Evolutionary conservation across 64 coral and sea anemone species (phyloP).

Genomic region (Pocillopora damicornis): DNA sequence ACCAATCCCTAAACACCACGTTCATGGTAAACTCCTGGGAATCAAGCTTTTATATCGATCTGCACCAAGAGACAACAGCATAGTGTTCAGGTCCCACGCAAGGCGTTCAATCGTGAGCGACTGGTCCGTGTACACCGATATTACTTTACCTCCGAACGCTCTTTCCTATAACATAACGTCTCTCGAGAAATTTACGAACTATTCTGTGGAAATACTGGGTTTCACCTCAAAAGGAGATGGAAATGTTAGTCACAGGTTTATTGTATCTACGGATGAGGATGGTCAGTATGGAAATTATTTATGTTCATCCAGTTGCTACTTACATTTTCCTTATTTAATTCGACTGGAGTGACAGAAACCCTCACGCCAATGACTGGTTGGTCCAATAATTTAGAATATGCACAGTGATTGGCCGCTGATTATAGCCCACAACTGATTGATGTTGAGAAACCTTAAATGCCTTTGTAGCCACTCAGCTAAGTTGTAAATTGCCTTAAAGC

Average conservation of each 20-base stretch:
- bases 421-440: too few relatives aligned
- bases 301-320: background rate
- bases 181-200: constrained; percentile 61
- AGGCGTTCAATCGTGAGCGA: background rate
- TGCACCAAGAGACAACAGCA: background rate
- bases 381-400: too few relatives aligned
- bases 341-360: too few relatives aligned
- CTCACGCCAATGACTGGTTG: too few relatives aligned
- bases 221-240: constrained; percentile 76
- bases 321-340: too few relatives aligned
- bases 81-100: constrained; percentile 16
- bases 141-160: constrained; percentile 30
- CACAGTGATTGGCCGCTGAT: too few relatives aligned
- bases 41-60: constrained; percentile 55
- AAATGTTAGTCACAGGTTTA: constrained; percentile 4
- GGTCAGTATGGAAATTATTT: constrained; percentile 25
- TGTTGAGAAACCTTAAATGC: too few relatives aligned
- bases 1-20: constrained; percentile 57
- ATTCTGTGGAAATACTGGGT: constrained; percentile 58
- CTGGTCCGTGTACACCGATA: constrained; percentile 9
- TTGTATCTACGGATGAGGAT: constrained; percentile 64
- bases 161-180: constrained; percentile 27
- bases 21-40: constrained; percentile 63
- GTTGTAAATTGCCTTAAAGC: too few relatives aligned
- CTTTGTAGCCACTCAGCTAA: too few relatives aligned